Percentiles rank a stretch among this genome's conserved stretches.
phyloP scores from a whole-genome alignment of 2,797 vertebrate species.

The Xenentodon cancila region DNA sequence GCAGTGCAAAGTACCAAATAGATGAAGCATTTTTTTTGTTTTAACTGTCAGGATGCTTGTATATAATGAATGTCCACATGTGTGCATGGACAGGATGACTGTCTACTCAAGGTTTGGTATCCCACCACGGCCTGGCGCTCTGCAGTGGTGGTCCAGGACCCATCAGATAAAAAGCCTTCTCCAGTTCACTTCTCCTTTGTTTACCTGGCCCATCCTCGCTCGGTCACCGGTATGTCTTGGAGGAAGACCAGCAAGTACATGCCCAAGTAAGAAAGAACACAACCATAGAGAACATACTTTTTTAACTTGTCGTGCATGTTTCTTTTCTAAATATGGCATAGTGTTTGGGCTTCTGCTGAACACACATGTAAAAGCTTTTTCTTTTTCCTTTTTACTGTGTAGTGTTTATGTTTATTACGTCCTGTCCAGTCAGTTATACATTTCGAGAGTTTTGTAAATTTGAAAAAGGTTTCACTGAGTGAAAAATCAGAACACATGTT shows the following conservation, averaged over 20 bases:
- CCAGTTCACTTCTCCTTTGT: slow-evolving; percentile 92
- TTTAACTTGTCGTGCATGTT: too few relatives aligned
- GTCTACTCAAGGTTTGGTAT: slow-evolving; percentile 97
- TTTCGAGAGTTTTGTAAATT: too few relatives aligned
- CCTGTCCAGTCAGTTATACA: too few relatives aligned
- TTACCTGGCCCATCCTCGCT: slow-evolving; percentile 96
- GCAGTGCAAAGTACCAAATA: background rate
- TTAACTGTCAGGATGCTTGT: background rate
- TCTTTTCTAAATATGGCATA: too few relatives aligned
- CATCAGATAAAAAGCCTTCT: slow-evolving; percentile 82
- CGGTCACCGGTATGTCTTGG: slow-evolving; percentile 96
- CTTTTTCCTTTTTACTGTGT: too few relatives aligned
- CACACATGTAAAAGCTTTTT: too few relatives aligned
- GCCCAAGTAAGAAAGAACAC: slow-evolving; percentile 89
- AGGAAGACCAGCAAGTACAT: slow-evolving; percentile 97
- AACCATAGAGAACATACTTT: too few relatives aligned
- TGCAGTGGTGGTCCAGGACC: slow-evolving; percentile 91
- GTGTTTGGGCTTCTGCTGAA: too few relatives aligned
- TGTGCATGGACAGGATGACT: slow-evolving; percentile 87
- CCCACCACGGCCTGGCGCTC: slow-evolving; percentile 94
- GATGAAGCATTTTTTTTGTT: background rate
- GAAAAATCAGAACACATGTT: too few relatives aligned
- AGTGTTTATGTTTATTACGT: too few relatives aligned
- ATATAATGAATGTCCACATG: background rate
- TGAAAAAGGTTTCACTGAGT: too few relatives aligned